phyloP scores from a whole-genome alignment of 2,113 vertebrate genomes.

The Callithrix jacchus region DNA sequence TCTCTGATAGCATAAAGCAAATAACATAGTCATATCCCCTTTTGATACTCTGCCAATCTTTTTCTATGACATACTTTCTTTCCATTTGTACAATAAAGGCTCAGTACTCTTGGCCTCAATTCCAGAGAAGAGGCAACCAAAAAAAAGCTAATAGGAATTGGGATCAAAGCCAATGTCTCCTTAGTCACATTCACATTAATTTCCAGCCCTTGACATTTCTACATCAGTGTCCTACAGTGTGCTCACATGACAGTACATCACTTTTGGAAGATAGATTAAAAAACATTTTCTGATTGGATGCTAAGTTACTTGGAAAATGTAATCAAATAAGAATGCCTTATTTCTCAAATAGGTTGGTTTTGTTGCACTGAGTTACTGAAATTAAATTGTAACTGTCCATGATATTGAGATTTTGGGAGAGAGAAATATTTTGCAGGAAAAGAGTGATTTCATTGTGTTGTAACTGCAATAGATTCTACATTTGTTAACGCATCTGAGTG shows the following conservation, averaged over 20 bases:
- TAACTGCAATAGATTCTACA: neutral
- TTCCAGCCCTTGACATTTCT: neutral
- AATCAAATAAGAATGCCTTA: neutral
- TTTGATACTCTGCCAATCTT: neutral
- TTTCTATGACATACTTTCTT: neutral
- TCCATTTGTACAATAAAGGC: neutral
- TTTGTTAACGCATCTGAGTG: neutral
- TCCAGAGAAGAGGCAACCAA: neutral
- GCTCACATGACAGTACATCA: neutral
- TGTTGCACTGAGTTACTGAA: neutral
- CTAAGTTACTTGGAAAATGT: neutral
- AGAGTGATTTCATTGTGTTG: neutral
- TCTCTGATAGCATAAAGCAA: neutral
- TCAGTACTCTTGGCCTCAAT: neutral
- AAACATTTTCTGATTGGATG: neutral
- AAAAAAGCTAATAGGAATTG: neutral
- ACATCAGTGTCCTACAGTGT: neutral
- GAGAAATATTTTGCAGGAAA: neutral
- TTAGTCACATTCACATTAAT: neutral
- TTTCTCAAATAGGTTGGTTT: neutral
- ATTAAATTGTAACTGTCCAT: neutral
- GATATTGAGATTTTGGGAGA: neutral
- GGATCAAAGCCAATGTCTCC: neutral
- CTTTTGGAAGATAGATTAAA: neutral
- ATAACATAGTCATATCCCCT: neutral